Base-by-base conservation (phyloP, 2,113 vertebrate genomes). In the Echinops telfairi region DNA sequence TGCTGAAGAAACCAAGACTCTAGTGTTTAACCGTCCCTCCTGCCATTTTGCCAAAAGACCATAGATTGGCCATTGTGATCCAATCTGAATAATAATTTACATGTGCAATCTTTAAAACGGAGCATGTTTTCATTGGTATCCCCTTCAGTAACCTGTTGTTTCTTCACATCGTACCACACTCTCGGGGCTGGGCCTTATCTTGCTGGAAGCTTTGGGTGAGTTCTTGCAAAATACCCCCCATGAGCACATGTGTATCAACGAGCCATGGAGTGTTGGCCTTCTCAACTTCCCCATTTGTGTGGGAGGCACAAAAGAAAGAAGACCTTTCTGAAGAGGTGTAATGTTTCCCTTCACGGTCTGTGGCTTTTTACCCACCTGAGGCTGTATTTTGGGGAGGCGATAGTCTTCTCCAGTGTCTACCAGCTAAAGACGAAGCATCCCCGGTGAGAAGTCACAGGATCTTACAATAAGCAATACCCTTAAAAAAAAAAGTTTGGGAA, bases 241-340 rank as follows among this genome's bases (percentile, higher is more conserved):
- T 43, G 25, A 71, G 84, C 33, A 60, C 15, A 47, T 11, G n/a
- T 1, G 17, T 68, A 9, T 81, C 12, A 58, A 33, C 19, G 11
- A 84, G 38, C 29, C 16, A 38, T n/a, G 27, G 12, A 47, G 66
- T 89, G 57, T 47, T 79, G 68, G 77, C 38, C 12, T 31, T 75
- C 16, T 86, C 43, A 62, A 12, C 15, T 76, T 86, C 17, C 27
- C 33, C 4, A 11, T 83, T 83, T n/a, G 6, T 38, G 1, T 90
- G 73, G n/a, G n/a, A n/a, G 43, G 80, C n/a, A 40, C 33, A 86
- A 40, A 75, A 8, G 78, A 89, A 95, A 70, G 3, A 85, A 82
- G 87, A 78, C 36, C 68, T 71, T 87, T 19, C 38, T 47, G 15
- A 66, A 47, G 23, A 81, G 36, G 29, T 66, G 81, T 60, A 83